These are phyloP conservation scores for Allacma fusca DNA, from an alignment of 2,888 invertebrate genomes.

Conservation along the genomic window DNA sequence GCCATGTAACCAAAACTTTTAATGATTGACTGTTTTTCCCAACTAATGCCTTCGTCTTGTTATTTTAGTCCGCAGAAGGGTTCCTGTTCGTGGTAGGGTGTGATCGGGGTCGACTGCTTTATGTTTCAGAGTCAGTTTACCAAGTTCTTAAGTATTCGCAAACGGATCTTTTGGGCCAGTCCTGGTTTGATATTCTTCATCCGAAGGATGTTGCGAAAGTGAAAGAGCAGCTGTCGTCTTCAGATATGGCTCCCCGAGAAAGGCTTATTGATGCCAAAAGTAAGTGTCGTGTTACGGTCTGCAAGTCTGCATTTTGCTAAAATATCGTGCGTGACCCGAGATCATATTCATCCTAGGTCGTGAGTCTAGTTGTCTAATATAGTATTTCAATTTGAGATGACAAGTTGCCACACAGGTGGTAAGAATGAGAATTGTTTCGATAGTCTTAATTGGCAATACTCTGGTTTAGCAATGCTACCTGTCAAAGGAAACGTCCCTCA, in stretches of 20 bases:
- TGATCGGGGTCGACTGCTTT: constrained; percentile 87
- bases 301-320: too few species aligned
- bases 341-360: too few species aligned
- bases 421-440: background rate
- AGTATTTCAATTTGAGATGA: too few species aligned
- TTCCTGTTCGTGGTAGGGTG: constrained; percentile 93
- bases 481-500: constrained; percentile 85
- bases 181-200: constrained; percentile 92
- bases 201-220: constrained; percentile 94
- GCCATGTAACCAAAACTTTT: constrained; percentile 51
- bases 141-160: constrained; percentile 82
- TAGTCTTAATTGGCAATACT: background rate
- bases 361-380: too few species aligned
- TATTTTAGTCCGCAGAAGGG: constrained; percentile 80
- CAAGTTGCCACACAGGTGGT: too few species aligned
- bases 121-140: constrained; percentile 87
- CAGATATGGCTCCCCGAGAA: constrained; percentile 87
- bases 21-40: background rate
- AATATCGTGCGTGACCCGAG: too few species aligned
- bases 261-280: constrained; percentile 91
- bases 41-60: constrained; percentile 22
- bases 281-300: constrained; percentile 64
- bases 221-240: constrained; percentile 91
- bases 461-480: constrained; percentile 81
- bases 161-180: constrained; percentile 88